Evolutionary conservation across 2,113 vertebrate genomes (phyloP).

Genomic region (Edolisoma coerulescens): DNA sequence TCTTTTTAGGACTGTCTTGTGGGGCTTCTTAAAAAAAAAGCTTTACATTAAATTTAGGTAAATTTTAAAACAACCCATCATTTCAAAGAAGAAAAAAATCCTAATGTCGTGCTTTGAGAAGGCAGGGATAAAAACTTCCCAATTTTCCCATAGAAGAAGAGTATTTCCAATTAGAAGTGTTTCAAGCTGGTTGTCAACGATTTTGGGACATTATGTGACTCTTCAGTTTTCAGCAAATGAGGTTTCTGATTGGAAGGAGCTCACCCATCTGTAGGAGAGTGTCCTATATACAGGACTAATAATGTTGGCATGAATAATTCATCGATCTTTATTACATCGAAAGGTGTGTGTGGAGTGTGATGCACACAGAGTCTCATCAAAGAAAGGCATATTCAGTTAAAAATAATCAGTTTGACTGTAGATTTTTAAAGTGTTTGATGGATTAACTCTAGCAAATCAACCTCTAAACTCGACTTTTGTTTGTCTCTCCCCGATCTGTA

Average conservation of each 20-base stretch:
- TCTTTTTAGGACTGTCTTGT: neutral
- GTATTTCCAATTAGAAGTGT: conserved; percentile 4
- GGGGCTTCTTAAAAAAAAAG: neutral
- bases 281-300: conserved; percentile 51
- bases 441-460: neutral
- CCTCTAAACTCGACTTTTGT: neutral
- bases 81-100: neutral
- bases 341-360: neutral
- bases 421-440: neutral
- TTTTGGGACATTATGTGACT: conserved; percentile 25
- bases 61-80: neutral
- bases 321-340: neutral
- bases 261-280: conserved; percentile 34
- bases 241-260: conserved; percentile 42
- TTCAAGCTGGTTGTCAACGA: conserved; percentile 14
- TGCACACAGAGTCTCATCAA: neutral
- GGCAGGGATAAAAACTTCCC: neutral
- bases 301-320: conserved; percentile 49
- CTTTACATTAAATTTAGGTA: neutral
- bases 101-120: neutral
- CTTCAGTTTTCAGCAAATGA: conserved; percentile 20
- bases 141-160: neutral
- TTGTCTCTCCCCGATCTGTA: conserved; percentile 16
- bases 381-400: neutral
- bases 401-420: neutral